Evolutionary conservation across 2,113 vertebrate species (phyloP).

Genomic region (Osmerus mordax): DNA sequence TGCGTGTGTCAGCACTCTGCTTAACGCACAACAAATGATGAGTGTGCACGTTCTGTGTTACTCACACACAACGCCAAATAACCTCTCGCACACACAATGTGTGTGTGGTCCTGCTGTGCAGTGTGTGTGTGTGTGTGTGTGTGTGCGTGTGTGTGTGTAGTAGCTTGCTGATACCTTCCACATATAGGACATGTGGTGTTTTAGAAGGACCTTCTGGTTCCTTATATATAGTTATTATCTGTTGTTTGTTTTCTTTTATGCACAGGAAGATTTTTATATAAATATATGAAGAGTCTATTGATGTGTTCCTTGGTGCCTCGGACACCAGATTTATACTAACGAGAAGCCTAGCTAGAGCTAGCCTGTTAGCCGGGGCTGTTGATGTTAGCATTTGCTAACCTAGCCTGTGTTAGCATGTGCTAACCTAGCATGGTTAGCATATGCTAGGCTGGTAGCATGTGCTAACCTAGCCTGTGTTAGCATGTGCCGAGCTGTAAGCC

Average conservation of each 20-base stretch:
- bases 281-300: background rate
- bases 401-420: background rate
- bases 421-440: background rate
- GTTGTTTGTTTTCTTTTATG: background rate
- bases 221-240: constrained; percentile 1
- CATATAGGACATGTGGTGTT: constrained; percentile 7
- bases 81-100: constrained; percentile 20
- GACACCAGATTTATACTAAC: background rate
- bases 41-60: constrained; percentile 10
- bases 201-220: constrained; percentile 16
- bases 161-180: background rate
- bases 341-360: background rate
- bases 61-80: constrained; percentile 16
- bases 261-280: constrained; percentile 5
- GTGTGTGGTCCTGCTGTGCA: constrained; percentile 39
- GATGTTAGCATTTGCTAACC: background rate
- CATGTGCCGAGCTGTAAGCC: background rate
- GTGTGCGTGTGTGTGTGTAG: constrained; percentile 22
- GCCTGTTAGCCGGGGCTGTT: background rate
- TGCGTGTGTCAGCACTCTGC: constrained; percentile 13
- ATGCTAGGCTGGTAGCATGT: constrained; percentile 5
- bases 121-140: background rate
- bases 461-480: constrained; percentile 32
- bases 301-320: background rate
- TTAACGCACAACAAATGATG: constrained; percentile 24